Evolutionary conservation across 2,113 vertebrate genomes (phyloP), one percentile per base, ranked within the genome.

Genomic region (Polyodon spathula): DNA sequence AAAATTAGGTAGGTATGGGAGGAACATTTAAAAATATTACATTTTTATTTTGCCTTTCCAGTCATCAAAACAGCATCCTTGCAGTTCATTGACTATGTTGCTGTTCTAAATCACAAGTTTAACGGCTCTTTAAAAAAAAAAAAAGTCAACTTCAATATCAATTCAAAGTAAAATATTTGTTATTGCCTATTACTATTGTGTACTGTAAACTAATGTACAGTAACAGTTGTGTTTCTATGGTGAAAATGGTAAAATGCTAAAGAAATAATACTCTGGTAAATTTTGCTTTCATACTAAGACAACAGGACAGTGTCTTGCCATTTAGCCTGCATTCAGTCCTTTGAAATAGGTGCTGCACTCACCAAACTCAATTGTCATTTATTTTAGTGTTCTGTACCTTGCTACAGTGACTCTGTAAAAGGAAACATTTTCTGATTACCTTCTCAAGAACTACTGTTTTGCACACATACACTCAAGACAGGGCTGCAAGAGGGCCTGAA

Each of bases 231-330:
- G 79, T 79, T 82, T 80, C 75, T 77, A 76, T 67, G 66, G 81
- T 85, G 81, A 84, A 73, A 84, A 79, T 79, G 81, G 27, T 27
- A 27, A 27, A 27, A 27, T 81, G 77, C 76, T 79, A 75, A 75
- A 76, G 27, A 27, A 27, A 27, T 84, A 85, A 83, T 82, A 82
- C 78, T 80, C 79, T 81, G 74, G 71, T 66, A 72, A 78, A 78
- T 83, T 78, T 71, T 78, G 79, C 82, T 83, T 81, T 75, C 80
- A 78, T 80, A 86, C 83, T 75, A 86, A 81, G 78, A 77, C 73
- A 78, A 72, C 67, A 66, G 70, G 61, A 82, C 82, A 86, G 81
- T 84, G 82, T 77, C 81, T 81, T 73, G 80, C 81, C 80, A 76
- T 75, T 86, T 78, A 80, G 81, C 73, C 11, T 65, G 77, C 73